Evolutionary conservation across 2,113 vertebrate species (phyloP), one percentile per base, ranked within the genome.

Genomic region (Lasiurus cinereus): DNA sequence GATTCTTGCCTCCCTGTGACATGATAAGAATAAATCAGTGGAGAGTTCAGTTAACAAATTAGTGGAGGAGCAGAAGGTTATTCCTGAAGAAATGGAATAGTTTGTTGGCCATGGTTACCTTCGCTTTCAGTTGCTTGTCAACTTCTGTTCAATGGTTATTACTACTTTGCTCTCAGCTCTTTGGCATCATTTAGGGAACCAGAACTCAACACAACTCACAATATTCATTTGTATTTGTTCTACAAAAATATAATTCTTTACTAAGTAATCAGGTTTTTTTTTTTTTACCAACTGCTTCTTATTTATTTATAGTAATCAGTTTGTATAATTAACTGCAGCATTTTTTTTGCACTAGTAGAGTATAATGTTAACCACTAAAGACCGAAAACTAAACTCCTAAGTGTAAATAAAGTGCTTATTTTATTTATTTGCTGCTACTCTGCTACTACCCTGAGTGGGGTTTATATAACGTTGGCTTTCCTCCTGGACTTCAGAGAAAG

Each of bases 161-260:
- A 4, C 8, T 62, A 6, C 10, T 52, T 56, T 19, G 73, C 10
- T 31, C 82, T 56, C 39, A 67, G 36, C 9, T 59, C 76, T 72
- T 56, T 54, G 54, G 39, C 9, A 13, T 59, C 56, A 52, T 66
- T 16, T 33, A 76, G 36, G 56, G 22, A 52, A 36, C 5, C 6
- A 79, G n/a, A 67, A 31, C 13, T 66, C 36, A 83, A 36, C 50
- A 36, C 3, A 56, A 19, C 11, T 79, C 62, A 62, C 59, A 29
- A 22, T 13, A 48, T 19, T 79, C 48, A 27, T 11, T 78, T 39
- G 9, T 62, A 29, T 46, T 78, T 84, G 33, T 64, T 88, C 16
- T 70, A 52, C n/a, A 56, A 88, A 83, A 83, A 48, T 48, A 12
- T 24, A 67, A 74, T 70, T 91, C 12, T 94, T 83, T 64, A 24